A percentile compares a stretch with the other conserved stretches of the same genome.
Evolutionary conservation across 2,113 vertebrate genomes (phyloP).

Genomic region (Aphyosemion australe): DNA sequence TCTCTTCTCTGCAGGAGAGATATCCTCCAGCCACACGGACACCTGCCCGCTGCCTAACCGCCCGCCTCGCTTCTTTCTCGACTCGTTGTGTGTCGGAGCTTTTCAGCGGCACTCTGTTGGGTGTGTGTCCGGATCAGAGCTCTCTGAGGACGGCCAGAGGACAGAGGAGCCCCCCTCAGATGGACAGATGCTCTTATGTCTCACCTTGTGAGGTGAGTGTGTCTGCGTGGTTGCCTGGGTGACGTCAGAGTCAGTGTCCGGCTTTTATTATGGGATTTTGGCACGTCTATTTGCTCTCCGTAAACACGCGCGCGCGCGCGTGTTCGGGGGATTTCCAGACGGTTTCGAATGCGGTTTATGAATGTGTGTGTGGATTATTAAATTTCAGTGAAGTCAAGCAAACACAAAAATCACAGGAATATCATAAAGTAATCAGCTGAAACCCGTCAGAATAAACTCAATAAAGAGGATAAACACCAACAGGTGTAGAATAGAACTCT

Average conservation of each 20-base stretch:
- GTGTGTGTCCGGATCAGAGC: neutral
- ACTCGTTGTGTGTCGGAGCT: neutral
- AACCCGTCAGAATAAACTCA: too few species aligned
- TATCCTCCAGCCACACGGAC: slow-evolving; percentile 13
- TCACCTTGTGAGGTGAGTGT: slow-evolving; percentile 59
- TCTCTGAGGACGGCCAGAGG: slow-evolving; percentile 8
- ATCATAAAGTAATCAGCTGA: too few species aligned
- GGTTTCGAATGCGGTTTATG: neutral
- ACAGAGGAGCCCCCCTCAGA: slow-evolving; percentile 11
- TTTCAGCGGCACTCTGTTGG: neutral
- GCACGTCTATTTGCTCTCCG: neutral
- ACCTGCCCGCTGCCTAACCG: slow-evolving; percentile 4
- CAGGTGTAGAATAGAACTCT: too few species aligned
- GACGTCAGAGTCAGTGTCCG: slow-evolving; percentile 45
- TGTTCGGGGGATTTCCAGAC: neutral
- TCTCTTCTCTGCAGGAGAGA: slow-evolving; percentile 31
- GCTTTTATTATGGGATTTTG: neutral
- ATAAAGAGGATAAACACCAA: too few species aligned
- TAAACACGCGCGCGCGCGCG: neutral
- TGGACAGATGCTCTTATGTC: slow-evolving; percentile 10
- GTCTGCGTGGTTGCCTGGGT: neutral
- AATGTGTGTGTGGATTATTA: too few species aligned
- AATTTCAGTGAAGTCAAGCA: too few species aligned
- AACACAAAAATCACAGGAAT: too few species aligned
- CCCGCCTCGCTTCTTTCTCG: neutral